Evolutionary conservation across 2,888 invertebrate genomes (phyloP).

Genomic region (Ectemnius continuus): DNA sequence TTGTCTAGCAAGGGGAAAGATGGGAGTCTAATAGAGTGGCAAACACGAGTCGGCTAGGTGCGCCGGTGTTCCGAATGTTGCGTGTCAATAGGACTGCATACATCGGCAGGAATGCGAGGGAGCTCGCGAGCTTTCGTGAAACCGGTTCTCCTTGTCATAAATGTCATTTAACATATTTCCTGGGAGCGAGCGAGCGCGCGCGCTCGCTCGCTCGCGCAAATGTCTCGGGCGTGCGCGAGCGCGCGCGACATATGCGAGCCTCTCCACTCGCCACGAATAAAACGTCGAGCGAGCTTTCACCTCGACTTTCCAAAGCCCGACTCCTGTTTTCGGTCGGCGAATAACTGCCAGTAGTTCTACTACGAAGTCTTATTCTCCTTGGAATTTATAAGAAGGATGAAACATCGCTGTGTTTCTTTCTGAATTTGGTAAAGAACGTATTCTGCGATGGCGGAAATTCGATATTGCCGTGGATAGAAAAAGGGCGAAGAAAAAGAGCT

Average conservation of each 20-base stretch:
- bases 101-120: conserved; percentile 45
- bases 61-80: conserved; percentile 25
- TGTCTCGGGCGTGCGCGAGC: conserved; percentile 19
- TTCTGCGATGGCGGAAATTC: too few species aligned
- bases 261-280: conserved; percentile 37
- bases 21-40: too few species aligned
- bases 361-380: too few species aligned
- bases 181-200: conserved; percentile 20
- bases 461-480: too few species aligned
- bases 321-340: background rate
- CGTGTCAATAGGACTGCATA: conserved; percentile 37
- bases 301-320: conserved; percentile 51
- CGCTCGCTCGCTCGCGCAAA: conserved; percentile 20
- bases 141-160: conserved; percentile 49
- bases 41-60: background rate
- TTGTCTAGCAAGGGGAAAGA: too few species aligned
- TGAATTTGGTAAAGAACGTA: too few species aligned
- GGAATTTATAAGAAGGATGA: too few species aligned
- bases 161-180: conserved; percentile 55
- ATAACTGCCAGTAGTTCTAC: too few species aligned
- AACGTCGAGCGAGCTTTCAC: conserved; percentile 53
- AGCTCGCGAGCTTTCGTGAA: conserved; percentile 46
- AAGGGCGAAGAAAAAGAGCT: too few species aligned
- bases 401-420: too few species aligned
- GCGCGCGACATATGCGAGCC: conserved; percentile 24